phyloP scores from a whole-genome alignment of 2,888 invertebrate genomes.

The Mycalesis mineus region DNA sequence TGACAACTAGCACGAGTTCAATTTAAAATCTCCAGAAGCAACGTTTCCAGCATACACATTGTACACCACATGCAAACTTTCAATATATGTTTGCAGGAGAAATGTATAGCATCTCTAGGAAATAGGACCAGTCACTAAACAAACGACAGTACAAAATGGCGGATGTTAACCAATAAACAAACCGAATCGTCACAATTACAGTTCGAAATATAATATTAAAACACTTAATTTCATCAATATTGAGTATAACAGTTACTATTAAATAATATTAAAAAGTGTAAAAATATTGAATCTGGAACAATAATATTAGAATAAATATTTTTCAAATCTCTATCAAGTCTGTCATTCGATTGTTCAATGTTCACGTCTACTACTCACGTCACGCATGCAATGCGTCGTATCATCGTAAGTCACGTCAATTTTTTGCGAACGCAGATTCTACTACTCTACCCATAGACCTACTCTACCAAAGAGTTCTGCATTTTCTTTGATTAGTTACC shows the following conservation, averaged over 20 bases:
- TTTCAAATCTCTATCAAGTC: constrained; percentile 54
- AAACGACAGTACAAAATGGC: constrained; percentile 79
- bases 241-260: constrained; percentile 43
- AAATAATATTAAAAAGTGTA: constrained; percentile 63
- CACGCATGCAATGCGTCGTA: constrained; percentile 41
- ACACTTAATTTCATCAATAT: constrained; percentile 49
- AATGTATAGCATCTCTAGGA: constrained; percentile 66
- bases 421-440: not conserved
- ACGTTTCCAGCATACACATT: constrained; percentile 72
- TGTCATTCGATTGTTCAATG: constrained; percentile 71
- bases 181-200: constrained; percentile 68
- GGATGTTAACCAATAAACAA: constrained; percentile 78
- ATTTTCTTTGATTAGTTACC: not conserved
- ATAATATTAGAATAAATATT: constrained; percentile 56
- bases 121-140: constrained; percentile 73
- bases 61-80: constrained; percentile 65
- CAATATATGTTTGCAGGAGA: constrained; percentile 59
- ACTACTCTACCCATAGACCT: not conserved
- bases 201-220: constrained; percentile 39
- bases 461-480: not conserved
- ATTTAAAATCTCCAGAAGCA: constrained; percentile 59
- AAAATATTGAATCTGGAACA: constrained; percentile 60
- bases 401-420: constrained; percentile 22
- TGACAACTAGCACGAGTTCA: constrained; percentile 69
- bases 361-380: constrained; percentile 56